phyloP scores from a whole-genome alignment of 1,140 invertebrate genomes.

The Onthophagus taurus region DNA sequence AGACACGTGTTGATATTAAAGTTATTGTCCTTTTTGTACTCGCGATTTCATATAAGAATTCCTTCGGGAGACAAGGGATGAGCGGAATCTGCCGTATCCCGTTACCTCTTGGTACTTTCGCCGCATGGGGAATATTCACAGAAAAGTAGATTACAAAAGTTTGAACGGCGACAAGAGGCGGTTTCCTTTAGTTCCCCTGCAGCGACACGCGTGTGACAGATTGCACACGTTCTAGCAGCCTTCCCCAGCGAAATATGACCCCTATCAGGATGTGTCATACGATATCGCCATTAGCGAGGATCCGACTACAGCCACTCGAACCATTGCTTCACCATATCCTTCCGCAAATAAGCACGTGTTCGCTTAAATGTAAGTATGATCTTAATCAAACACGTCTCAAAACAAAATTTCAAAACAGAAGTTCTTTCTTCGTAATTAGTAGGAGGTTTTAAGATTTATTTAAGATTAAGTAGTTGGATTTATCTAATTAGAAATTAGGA shows the following conservation, averaged over 20 bases:
- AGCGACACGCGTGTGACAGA: conserved; percentile 15
- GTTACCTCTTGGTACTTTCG: no score
- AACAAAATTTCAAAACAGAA: no score
- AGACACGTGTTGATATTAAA: no score
- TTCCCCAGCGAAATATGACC: conserved; percentile 13
- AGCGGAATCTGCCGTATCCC: no score
- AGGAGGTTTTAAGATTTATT: no score
- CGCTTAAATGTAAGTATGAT: neutral
- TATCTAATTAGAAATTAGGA: no score
- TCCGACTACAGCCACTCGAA: conserved; percentile 11
- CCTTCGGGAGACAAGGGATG: no score
- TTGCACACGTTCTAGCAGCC: conserved; percentile 14
- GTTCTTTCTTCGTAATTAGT: no score
- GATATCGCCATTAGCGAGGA: conserved; percentile 15
- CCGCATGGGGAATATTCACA: conserved; percentile 4
- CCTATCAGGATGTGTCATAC: conserved; percentile 16
- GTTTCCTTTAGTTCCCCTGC: conserved; percentile 2
- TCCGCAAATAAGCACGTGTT: neutral
- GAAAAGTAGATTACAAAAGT: conserved; percentile 6
- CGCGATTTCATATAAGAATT: no score
- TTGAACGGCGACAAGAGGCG: conserved; percentile 1
- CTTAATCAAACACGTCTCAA: no score
- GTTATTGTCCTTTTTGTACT: no score
- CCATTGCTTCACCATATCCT: neutral
- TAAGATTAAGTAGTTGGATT: no score